Evolutionary conservation across 2,797 vertebrate genomes (phyloP).

Genomic region (Dicrostonyx torquatus): DNA sequence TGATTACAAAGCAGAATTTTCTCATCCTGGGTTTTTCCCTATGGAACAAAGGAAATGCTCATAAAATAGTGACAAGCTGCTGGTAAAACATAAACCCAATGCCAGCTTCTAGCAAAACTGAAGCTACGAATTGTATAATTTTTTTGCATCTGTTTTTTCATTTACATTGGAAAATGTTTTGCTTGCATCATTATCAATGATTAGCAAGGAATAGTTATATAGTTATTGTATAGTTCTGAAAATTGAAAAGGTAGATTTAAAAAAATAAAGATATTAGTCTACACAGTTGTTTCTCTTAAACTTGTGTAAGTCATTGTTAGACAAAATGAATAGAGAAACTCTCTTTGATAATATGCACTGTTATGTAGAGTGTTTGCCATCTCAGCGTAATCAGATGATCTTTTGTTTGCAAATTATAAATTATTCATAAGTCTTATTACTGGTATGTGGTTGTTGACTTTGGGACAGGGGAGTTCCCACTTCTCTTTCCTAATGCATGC

Average conservation of each 20-base stretch:
- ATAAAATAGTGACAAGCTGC: slow-evolving; percentile 14
- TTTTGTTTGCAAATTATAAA: slow-evolving; percentile 85
- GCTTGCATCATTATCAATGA: slow-evolving; percentile 40
- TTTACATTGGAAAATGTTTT: slow-evolving; percentile 18
- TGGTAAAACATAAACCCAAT: background rate
- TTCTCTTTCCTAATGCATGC: slow-evolving; percentile 73
- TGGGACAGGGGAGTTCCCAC: slow-evolving; percentile 46
- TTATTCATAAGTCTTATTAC: slow-evolving; percentile 82
- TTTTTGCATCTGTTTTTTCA: slow-evolving; percentile 34
- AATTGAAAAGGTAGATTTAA: slow-evolving; percentile 77
- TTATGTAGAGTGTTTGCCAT: slow-evolving; percentile 75
- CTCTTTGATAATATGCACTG: slow-evolving; percentile 74
- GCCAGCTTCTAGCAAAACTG: slow-evolving; percentile 20
- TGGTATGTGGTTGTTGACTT: slow-evolving; percentile 66
- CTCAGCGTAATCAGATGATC: slow-evolving; percentile 75
- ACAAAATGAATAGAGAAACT: slow-evolving; percentile 48
- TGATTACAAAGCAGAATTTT: background rate
- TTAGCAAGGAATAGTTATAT: slow-evolving; percentile 70
- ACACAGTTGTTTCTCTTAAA: slow-evolving; percentile 71
- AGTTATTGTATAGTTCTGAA: slow-evolving; percentile 28
- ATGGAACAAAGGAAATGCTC: slow-evolving; percentile 38
- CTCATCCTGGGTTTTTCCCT: background rate
- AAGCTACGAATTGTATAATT: slow-evolving; percentile 22
- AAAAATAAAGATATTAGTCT: slow-evolving; percentile 75
- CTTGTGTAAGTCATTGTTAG: slow-evolving; percentile 78